Evolutionary conservation across 2,797 vertebrate species (phyloP).

Genomic region (Thunnus albacares): DNA sequence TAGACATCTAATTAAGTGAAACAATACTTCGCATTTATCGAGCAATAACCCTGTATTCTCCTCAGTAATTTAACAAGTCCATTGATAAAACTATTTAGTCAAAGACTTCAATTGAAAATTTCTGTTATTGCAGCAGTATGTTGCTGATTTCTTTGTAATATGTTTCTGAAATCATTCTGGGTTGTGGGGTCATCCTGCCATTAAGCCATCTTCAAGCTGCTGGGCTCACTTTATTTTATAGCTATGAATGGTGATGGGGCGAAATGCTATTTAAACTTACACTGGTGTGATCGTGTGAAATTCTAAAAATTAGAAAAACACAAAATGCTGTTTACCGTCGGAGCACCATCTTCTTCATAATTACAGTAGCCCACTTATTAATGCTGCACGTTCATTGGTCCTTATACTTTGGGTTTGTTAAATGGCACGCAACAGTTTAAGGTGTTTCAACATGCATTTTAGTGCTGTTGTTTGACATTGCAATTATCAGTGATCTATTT

Average conservation of each 20-base stretch:
- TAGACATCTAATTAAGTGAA: background rate
- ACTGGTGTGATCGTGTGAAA: background rate
- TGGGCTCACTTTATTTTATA: background rate
- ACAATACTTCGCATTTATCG: background rate
- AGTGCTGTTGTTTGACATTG: background rate
- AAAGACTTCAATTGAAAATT: accelerated
- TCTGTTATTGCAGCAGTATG: too few relatives aligned
- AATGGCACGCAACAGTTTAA: background rate
- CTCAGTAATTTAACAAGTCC: background rate
- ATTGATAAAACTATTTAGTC: background rate
- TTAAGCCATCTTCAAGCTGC: too few relatives aligned
- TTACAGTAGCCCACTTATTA: background rate
- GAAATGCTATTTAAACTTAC: background rate
- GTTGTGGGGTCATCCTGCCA: background rate
- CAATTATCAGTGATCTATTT: background rate
- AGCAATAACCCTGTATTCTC: background rate
- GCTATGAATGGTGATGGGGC: background rate
- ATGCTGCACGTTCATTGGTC: background rate
- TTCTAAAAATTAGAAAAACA: too few relatives aligned
- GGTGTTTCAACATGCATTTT: background rate
- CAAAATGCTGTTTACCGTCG: background rate
- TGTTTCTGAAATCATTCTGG: background rate
- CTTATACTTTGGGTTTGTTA: background rate
- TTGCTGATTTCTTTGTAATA: background rate
- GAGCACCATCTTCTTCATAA: background rate